Evolutionary conservation across 2,888 invertebrate species (phyloP).

Genomic region (Melinaea menophilus): DNA sequence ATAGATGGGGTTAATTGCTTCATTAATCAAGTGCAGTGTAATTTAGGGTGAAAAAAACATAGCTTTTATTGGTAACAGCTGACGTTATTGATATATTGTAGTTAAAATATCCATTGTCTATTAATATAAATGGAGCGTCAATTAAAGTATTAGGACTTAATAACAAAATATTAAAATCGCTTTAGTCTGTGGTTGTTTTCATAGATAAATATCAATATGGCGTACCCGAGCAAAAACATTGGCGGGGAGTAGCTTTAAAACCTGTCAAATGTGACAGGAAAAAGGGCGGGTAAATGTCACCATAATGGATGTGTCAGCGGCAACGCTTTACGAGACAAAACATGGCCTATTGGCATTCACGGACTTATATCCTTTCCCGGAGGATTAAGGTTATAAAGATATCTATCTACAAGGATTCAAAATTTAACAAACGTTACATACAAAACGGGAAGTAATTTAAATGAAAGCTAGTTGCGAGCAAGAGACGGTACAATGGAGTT

Average conservation of each 20-base stretch:
- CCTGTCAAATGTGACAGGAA: slow-evolving; percentile 75
- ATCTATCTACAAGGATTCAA: slow-evolving; percentile 46
- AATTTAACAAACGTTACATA: slow-evolving; percentile 8
- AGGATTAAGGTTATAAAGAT: slow-evolving; percentile 59
- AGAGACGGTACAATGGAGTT: slow-evolving; percentile 32
- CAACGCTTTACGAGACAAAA: slow-evolving; percentile 67
- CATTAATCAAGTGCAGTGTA: slow-evolving; percentile 58
- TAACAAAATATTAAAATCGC: neutral
- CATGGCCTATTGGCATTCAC: slow-evolving; percentile 61
- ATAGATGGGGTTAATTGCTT: slow-evolving; percentile 69
- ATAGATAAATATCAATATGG: slow-evolving; percentile 25
- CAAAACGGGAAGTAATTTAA: slow-evolving; percentile 23
- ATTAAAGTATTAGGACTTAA: too few species aligned
- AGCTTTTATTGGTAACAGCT: slow-evolving; percentile 13
- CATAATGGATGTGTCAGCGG: slow-evolving; percentile 76
- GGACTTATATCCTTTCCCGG: slow-evolving; percentile 57
- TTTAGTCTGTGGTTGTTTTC: slow-evolving; percentile 13
- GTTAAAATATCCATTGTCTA: neutral
- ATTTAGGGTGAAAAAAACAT: slow-evolving; percentile 18
- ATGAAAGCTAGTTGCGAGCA: slow-evolving; percentile 27
- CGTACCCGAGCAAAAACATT: slow-evolving; percentile 52
- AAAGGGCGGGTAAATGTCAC: slow-evolving; percentile 75
- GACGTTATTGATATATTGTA: neutral
- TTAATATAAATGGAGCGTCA: too few species aligned
- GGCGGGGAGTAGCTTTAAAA: slow-evolving; percentile 71